A percentile compares a stretch with the other conserved stretches of the same genome.
phyloP scores from a whole-genome alignment of 2,888 invertebrate genomes.

The Sicus ferrugineus region DNA sequence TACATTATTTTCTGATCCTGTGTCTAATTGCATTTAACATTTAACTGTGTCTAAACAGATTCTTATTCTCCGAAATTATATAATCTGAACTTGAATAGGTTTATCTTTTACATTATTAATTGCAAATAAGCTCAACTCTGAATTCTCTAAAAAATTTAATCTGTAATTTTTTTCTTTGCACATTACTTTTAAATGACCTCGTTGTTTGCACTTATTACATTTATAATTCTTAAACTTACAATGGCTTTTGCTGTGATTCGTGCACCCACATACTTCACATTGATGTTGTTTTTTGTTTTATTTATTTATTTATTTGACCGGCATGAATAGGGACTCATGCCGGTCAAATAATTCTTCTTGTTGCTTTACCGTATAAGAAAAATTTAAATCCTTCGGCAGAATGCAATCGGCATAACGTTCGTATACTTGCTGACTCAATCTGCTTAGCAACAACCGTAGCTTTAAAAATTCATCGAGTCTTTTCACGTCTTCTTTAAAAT shows the following conservation, averaged over 20 bases:
- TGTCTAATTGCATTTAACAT: slow-evolving; percentile 29
- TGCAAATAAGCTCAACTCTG: slow-evolving; percentile 21
- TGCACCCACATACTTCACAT: background rate
- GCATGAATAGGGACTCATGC: no score
- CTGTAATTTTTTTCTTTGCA: slow-evolving; percentile 9
- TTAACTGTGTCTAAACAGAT: background rate
- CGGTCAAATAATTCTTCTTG: background rate
- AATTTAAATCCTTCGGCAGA: background rate
- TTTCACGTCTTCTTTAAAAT: no score
- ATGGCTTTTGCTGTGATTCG: no score
- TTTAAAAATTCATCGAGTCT: background rate
- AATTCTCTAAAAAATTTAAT: slow-evolving; percentile 19
- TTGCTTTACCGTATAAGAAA: background rate
- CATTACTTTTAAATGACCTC: background rate
- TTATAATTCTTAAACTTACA: no score
- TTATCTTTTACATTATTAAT: slow-evolving; percentile 22
- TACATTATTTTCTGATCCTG: slow-evolving; percentile 31
- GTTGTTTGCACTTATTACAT: no score
- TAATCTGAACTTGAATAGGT: slow-evolving; percentile 27
- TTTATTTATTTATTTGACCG: no score
- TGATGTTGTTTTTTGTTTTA: background rate
- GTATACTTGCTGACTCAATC: background rate
- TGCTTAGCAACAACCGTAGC: background rate
- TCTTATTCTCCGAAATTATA: slow-evolving; percentile 1
- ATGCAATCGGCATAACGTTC: background rate